These are phyloP conservation scores for Auanema sp. DNA, from an alignment of 2,888 invertebrate genomes.

Conservation along the genomic window DNA sequence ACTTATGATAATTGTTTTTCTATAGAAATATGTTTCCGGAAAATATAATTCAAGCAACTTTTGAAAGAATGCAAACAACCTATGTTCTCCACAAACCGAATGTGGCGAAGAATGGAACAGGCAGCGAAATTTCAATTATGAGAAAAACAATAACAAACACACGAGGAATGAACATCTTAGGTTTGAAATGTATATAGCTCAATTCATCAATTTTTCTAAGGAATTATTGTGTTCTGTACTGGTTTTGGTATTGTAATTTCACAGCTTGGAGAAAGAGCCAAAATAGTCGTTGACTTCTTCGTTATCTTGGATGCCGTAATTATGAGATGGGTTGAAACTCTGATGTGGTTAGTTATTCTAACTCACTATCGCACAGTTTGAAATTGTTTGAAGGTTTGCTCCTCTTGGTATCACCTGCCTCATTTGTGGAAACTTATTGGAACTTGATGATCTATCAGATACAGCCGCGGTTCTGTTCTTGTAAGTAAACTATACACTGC, in stretches of 20 bases:
- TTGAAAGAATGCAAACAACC: constrained; percentile 62
- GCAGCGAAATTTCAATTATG: constrained; percentile 14
- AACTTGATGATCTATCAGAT: constrained; percentile 60
- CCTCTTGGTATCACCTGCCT: constrained; percentile 62
- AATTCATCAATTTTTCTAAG: constrained; percentile 67
- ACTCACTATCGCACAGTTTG: background rate
- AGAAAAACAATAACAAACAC: constrained; percentile 31
- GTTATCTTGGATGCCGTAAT: constrained; percentile 85
- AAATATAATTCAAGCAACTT: constrained; percentile 81
- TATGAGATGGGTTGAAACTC: constrained; percentile 72
- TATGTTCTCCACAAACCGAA: constrained; percentile 49
- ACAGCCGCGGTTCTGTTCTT: constrained; percentile 51
- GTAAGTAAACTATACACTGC: constrained; percentile 6
- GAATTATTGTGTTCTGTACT: constrained; percentile 86
- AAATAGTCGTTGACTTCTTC: constrained; percentile 78
- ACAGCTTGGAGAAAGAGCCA: constrained; percentile 73
- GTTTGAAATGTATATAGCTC: constrained; percentile 45
- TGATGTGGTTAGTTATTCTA: constrained; percentile 53
- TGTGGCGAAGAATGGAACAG: constrained; percentile 34
- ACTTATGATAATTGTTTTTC: background rate
- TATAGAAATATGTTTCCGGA: constrained; percentile 87
- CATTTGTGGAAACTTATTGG: constrained; percentile 62
- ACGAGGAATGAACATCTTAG: constrained; percentile 72
- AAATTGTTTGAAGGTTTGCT: constrained; percentile 48
- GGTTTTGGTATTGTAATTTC: constrained; percentile 89